Conservation (phyloP, 2,888 invertebrate species). For the Hydraecia micacea region DNA sequence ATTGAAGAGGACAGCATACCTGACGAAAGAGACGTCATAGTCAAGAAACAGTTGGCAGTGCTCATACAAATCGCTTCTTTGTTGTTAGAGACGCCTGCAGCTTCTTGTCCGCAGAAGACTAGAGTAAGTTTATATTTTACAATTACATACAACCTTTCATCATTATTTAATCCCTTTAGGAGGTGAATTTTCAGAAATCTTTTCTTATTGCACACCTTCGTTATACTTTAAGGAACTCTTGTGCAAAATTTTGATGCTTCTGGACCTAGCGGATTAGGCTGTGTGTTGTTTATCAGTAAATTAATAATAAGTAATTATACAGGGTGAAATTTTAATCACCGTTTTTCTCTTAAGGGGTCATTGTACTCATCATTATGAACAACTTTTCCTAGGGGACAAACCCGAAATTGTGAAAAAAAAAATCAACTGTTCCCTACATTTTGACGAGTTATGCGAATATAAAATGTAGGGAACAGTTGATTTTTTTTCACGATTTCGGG, state of each 20-base stretch:
- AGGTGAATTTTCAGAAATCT: background rate
- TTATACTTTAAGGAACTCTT: too few species aligned
- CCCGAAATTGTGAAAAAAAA: too few species aligned
- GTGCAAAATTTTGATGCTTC: background rate
- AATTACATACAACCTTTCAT: background rate
- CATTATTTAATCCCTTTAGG: background rate
- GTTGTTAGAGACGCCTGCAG: slow-evolving; percentile 75
- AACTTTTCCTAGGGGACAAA: too few species aligned
- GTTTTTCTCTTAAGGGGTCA: too few species aligned
- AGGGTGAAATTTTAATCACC: too few species aligned
- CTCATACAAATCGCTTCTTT: slow-evolving; percentile 73
- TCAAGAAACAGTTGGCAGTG: slow-evolving; percentile 71
- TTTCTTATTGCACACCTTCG: too few species aligned
- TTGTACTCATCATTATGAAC: too few species aligned
- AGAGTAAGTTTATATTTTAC: slow-evolving; percentile 71
- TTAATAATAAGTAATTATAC: background rate
- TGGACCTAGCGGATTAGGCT: background rate
- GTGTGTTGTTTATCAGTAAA: background rate
- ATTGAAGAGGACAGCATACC: slow-evolving; percentile 71
- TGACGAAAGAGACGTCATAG: slow-evolving; percentile 72
- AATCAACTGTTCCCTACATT: too few species aligned
- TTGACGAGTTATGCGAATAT: too few species aligned
- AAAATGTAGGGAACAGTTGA: too few species aligned
- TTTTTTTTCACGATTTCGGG: too few species aligned
- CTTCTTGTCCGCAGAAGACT: slow-evolving; percentile 70